phyloP scores from a whole-genome alignment of 1,140 invertebrate species.

The Eueides isabella region DNA sequence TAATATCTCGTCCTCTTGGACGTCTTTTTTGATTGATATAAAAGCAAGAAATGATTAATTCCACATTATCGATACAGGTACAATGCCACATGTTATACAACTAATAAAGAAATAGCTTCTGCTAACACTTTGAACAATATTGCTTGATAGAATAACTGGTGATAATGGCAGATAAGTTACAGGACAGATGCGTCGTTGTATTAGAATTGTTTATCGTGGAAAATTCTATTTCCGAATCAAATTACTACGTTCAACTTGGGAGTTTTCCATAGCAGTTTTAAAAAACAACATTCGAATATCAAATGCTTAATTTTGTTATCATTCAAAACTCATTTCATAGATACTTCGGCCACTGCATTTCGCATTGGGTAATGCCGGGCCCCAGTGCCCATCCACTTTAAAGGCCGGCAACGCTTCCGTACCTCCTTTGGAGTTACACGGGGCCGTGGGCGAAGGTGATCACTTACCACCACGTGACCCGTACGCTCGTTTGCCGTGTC shows the following conservation, averaged over 20 bases:
- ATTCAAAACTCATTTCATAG: neutral
- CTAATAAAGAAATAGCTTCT: conserved; percentile 20
- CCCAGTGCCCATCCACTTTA: too few relatives aligned
- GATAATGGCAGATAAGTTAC: conserved; percentile 34
- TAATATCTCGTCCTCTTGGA: too few relatives aligned
- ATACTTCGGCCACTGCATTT: too few relatives aligned
- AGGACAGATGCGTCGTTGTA: conserved; percentile 23
- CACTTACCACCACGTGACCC: too few relatives aligned
- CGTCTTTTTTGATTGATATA: too few relatives aligned
- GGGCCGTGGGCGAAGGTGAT: too few relatives aligned
- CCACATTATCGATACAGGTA: neutral
- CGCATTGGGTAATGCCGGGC: too few relatives aligned
- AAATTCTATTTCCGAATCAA: conserved; percentile 27
- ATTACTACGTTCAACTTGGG: conserved; percentile 1
- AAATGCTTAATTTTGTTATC: neutral
- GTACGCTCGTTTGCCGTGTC: too few relatives aligned
- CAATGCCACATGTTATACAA: neutral
- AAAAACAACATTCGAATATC: neutral
- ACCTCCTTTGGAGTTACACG: too few relatives aligned
- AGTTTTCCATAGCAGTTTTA: conserved; percentile 23
- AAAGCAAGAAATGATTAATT: neutral
- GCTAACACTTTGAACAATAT: conserved; percentile 24
- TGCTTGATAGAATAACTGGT: conserved; percentile 38
- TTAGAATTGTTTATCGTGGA: conserved; percentile 32
- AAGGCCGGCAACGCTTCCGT: too few relatives aligned